phyloP scores from a whole-genome alignment of 2,797 vertebrate genomes.

The Liparis tanakae region DNA sequence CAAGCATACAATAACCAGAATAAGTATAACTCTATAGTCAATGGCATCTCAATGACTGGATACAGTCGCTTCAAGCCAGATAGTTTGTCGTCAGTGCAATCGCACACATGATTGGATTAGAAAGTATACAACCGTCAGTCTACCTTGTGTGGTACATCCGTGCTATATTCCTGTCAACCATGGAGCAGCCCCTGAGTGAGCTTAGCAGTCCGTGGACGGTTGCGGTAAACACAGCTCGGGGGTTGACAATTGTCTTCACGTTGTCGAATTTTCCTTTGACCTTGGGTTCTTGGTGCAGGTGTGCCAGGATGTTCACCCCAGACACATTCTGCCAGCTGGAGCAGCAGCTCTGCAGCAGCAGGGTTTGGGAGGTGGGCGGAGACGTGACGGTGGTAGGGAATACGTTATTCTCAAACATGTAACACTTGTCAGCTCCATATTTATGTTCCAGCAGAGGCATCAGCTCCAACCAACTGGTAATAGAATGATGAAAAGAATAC shows the following conservation, averaged over 20 bases:
- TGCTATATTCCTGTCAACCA: slow-evolving; percentile 38
- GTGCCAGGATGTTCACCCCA: slow-evolving; percentile 65
- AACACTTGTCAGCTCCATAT: slow-evolving; percentile 22
- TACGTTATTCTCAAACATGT: slow-evolving; percentile 55
- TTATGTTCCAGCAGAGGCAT: slow-evolving; percentile 51
- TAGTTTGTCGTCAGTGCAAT: no score
- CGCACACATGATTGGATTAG: not conserved
- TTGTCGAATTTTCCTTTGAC: not conserved
- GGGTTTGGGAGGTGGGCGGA: not conserved
- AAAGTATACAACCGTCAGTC: no score
- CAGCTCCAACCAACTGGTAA: slow-evolving; percentile 65
- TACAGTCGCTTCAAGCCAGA: no score
- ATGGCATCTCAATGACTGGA: no score
- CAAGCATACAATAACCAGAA: no score
- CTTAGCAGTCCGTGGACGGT: slow-evolving; percentile 59
- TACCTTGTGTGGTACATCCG: slow-evolving; percentile 65
- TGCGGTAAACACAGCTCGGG: slow-evolving; percentile 27
- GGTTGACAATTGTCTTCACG: slow-evolving; percentile 65
- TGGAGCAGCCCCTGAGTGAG: fast-evolving
- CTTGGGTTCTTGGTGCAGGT: slow-evolving; percentile 41
- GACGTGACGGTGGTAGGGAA: slow-evolving; percentile 20
- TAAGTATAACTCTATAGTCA: no score
- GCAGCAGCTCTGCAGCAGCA: not conserved
- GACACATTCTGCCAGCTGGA: slow-evolving; percentile 34
- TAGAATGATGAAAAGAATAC: not conserved